These are phyloP conservation scores for Dinomys branickii DNA, from an alignment of 2,113 vertebrate species.

Conservation along the genomic window DNA sequence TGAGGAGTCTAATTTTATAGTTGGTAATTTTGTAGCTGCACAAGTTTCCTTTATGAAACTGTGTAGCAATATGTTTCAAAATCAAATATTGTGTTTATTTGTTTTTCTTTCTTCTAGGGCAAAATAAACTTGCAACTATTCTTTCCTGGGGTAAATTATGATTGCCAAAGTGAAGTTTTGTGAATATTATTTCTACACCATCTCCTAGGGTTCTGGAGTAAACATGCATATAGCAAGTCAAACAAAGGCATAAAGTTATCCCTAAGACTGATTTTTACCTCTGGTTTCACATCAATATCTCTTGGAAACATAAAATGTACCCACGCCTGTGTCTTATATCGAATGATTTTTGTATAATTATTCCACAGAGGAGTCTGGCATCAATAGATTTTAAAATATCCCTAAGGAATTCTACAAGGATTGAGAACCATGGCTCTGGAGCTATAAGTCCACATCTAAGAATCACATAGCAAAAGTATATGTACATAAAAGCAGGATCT, in stretches of 20 bases:
- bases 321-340: not conserved
- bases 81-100: constrained; percentile 72
- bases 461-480: not conserved
- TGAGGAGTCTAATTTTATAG: constrained; percentile 74
- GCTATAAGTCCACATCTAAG: not conserved
- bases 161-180: not conserved
- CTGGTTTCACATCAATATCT: constrained; percentile 21
- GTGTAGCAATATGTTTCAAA: constrained; percentile 46
- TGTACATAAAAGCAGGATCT: not conserved
- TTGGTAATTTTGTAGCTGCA: constrained; percentile 70
- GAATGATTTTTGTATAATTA: constrained; percentile 8
- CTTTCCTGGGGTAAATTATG: constrained; percentile 18
- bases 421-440: not conserved
- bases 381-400: not conserved
- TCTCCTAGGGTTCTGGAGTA: not conserved
- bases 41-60: constrained; percentile 58
- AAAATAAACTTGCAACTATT: constrained; percentile 37
- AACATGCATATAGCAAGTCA: not conserved
- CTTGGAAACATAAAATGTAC: not conserved
- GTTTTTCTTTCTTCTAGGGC: constrained; percentile 58
- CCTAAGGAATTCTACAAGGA: not conserved
- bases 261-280: not conserved
- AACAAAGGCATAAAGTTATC: not conserved
- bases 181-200: not conserved
- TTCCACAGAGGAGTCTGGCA: not conserved